A percentile compares a stretch with the other conserved stretches of the same genome.
Conservation (phyloP, 2,888 invertebrate species). For the Drosophila melanocephala region DNA sequence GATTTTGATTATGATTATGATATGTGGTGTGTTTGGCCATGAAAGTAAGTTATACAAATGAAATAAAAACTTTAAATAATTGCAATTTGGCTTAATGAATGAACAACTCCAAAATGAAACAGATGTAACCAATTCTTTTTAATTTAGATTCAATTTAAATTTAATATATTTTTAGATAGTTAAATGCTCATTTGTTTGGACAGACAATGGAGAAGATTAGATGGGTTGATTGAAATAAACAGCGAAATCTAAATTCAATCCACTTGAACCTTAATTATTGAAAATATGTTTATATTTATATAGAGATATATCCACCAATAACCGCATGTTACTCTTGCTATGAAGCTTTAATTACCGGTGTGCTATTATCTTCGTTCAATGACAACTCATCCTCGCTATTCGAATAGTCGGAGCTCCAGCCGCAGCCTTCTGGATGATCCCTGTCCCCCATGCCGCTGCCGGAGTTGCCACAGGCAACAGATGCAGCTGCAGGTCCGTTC, state of each 20-base stretch:
- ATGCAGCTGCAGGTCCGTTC: conserved; percentile 58
- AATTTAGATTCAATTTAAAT: not conserved
- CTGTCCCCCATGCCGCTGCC: conserved; percentile 76
- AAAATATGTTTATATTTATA: not conserved
- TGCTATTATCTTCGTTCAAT: conserved; percentile 88
- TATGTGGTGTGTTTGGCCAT: conserved; percentile 69
- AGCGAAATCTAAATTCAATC: not conserved
- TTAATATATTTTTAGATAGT: not conserved
- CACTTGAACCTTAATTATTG: conserved; percentile 11
- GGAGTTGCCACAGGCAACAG: conserved; percentile 54
- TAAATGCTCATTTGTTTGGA: not conserved
- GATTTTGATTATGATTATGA: conserved; percentile 1
- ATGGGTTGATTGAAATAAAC: not conserved
- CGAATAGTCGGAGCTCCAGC: conserved; percentile 96
- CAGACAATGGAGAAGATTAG: not conserved
- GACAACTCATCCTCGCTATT: conserved; percentile 95
- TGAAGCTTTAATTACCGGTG: conserved; percentile 85
- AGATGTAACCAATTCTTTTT: not conserved
- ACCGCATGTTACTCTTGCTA: conserved; percentile 17
- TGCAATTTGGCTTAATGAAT: not conserved
- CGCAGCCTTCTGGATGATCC: conserved; percentile 88
- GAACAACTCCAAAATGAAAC: not conserved
- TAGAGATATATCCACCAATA: not conserved
- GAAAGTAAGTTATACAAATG: conserved; percentile 82
- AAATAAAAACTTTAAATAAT: conserved; percentile 61